These are phyloP conservation scores for Autographa pulchrina DNA, from an alignment of 2,888 invertebrate genomes.

Conservation along the genomic window DNA sequence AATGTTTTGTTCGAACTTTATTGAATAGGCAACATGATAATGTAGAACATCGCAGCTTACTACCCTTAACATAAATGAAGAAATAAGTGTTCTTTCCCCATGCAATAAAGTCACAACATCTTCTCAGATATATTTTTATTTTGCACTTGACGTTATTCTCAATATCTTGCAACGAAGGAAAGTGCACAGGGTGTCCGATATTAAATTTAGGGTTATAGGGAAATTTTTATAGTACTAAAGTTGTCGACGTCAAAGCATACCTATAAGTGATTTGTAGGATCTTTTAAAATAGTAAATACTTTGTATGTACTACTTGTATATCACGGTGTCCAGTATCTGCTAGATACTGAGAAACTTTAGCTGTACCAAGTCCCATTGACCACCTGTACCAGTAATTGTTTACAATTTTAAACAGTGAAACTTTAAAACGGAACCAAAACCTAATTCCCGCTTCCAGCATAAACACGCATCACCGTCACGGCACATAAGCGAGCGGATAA, in stretches of 20 bases:
- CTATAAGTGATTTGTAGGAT: too few relatives aligned
- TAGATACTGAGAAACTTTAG: too few relatives aligned
- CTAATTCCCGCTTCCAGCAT: slow-evolving; percentile 63
- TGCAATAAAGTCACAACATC: neutral
- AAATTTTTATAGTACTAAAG: too few relatives aligned
- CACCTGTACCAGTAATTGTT: neutral
- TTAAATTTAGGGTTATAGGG: too few relatives aligned
- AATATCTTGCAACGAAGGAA: neutral
- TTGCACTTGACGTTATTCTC: neutral
- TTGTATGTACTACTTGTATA: too few relatives aligned
- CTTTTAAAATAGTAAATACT: too few relatives aligned
- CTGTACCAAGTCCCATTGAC: neutral
- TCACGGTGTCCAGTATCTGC: too few relatives aligned
- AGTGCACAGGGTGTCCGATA: neutral
- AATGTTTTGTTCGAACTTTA: neutral
- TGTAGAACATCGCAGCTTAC: neutral
- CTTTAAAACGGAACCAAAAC: slow-evolving; percentile 66
- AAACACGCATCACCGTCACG: slow-evolving; percentile 62
- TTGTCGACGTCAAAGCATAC: too few relatives aligned
- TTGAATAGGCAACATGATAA: neutral
- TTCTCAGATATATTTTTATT: neutral
- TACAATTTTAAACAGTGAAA: slow-evolving; percentile 52
- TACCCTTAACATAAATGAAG: neutral
- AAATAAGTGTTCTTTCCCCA: neutral
- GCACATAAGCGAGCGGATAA: slow-evolving; percentile 57